Conservation (phyloP, 2,113 vertebrate species). For the Ophthalmotilapia sp. region DNA sequence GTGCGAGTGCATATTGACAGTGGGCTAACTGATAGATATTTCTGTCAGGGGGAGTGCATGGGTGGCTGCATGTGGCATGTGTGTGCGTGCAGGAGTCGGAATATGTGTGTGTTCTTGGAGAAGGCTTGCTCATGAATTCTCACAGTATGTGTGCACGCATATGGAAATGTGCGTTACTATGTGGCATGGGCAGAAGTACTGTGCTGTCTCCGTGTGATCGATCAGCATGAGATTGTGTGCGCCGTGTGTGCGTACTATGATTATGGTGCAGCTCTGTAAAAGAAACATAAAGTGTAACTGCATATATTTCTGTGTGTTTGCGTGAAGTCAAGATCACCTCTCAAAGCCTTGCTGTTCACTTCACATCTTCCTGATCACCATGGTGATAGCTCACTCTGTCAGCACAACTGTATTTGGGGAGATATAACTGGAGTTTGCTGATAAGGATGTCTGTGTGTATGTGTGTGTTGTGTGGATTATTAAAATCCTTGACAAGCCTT, state of each 20-base stretch:
- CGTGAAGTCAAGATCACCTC: not conserved
- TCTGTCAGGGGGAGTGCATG: not conserved
- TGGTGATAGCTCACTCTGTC: constrained; percentile 15
- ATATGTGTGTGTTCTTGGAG: not conserved
- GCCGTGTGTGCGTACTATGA: not conserved
- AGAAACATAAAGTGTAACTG: not conserved
- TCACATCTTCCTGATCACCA: constrained; percentile 27
- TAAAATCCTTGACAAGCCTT: not conserved
- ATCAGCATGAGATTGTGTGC: not conserved
- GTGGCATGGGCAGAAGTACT: not conserved
- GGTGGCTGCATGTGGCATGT: fast-evolving
- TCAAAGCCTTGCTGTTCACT: not conserved
- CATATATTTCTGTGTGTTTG: not conserved
- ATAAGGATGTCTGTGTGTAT: not conserved
- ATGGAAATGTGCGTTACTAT: not conserved
- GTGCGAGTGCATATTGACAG: not conserved
- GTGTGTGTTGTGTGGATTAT: not conserved
- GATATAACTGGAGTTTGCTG: constrained; percentile 3
- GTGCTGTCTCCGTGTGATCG: not conserved
- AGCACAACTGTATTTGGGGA: not conserved
- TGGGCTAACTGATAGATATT: not conserved
- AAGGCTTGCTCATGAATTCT: not conserved
- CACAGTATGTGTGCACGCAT: not conserved
- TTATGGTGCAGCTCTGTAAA: not conserved
- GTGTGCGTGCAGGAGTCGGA: not conserved